Percentiles rank a stretch among this genome's conserved stretches.
phyloP scores from a whole-genome alignment of 2,888 invertebrate species.

The Pegoplata infirma region DNA sequence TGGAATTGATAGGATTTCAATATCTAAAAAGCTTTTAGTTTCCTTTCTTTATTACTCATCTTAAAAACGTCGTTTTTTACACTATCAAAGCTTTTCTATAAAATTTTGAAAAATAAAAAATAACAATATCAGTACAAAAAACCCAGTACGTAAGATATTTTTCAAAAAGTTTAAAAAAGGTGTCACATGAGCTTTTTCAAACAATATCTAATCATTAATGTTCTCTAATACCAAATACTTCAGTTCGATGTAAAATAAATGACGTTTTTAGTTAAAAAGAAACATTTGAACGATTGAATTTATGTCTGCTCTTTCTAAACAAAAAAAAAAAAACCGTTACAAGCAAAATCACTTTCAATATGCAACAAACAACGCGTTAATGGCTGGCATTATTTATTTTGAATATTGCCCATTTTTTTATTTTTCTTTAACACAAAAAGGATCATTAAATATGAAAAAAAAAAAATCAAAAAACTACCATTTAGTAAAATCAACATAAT shows the following conservation, averaged over 20 bases:
- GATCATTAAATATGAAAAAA: conserved; percentile 57
- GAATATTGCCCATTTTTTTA: conserved; percentile 25
- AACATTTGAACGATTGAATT: conserved; percentile 20
- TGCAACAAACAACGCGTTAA: conserved; percentile 38
- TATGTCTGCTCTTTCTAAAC: not conserved
- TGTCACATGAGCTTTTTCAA: too few relatives aligned
- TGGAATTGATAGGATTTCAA: too few relatives aligned
- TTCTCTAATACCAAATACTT: not conserved
- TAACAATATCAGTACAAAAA: too few relatives aligned
- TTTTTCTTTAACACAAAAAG: conserved; percentile 15
- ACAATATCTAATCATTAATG: not conserved
- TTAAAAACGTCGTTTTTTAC: too few relatives aligned
- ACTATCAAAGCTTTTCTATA: too few relatives aligned
- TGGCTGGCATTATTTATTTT: conserved; percentile 53
- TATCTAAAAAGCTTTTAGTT: too few relatives aligned
- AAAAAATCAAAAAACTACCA: conserved; percentile 16
- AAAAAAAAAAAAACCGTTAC: conserved; percentile 10
- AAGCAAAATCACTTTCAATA: conserved; percentile 35
- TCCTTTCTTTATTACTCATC: too few relatives aligned
- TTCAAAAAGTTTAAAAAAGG: too few relatives aligned
- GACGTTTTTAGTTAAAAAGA: not conserved
- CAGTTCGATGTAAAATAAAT: not conserved
- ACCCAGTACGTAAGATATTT: too few relatives aligned
- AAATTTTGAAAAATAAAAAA: too few relatives aligned
- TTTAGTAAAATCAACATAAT: conserved; percentile 58